Base-by-base conservation (phyloP, 2,113 vertebrate genomes). In the Cololabis saira region DNA sequence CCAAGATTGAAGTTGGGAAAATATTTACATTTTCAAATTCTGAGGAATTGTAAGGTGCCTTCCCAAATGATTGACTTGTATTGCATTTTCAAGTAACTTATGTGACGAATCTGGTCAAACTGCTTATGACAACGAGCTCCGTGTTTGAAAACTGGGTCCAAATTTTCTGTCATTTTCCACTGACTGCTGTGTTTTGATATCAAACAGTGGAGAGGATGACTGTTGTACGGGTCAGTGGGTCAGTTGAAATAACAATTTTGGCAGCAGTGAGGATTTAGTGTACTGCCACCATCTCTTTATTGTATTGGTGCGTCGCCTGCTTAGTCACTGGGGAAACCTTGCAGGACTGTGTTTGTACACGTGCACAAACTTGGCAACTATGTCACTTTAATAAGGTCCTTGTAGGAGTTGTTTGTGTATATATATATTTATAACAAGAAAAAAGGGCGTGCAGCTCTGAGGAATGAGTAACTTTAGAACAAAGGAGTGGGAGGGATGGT, bases 241-340 rank as follows among this genome's bases (percentile, higher is more conserved):
- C 73, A 74, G 41, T 1, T 53, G 70, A 55, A 87, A 82, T 67
- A 83, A 84, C 64, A 80, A 72, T 43, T 12, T 17, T 49, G 37
- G n/a, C n/a, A 62, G 56, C 37, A 42, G 59, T 57, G 70, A n/a
- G 79, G 74, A 81, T 86, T 80, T 74, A 71, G 50, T 52, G 77
- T 62, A 62, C 73, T 12, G 21, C 45, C 45, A 44, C 30, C 2
- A n/a, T 48, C 19, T 43, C 62, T 53, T 70, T 27, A 55, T 62
- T 43, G 58, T 37, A 40, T 76, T 61, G 55, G 45, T 21, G 64
- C 68, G 15, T 21, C 4, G 55, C 30, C 54, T 42, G 61, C 64
- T 65, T 63, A 16, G 60, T 67, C 66, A 64, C 60, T 76, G 69
- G 22, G 50, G 30, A 17, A 1, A 54, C 40, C 60, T 50, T 59